Conservation (phyloP, 1,140 invertebrate genomes). For the Palaemon carinicauda region DNA sequence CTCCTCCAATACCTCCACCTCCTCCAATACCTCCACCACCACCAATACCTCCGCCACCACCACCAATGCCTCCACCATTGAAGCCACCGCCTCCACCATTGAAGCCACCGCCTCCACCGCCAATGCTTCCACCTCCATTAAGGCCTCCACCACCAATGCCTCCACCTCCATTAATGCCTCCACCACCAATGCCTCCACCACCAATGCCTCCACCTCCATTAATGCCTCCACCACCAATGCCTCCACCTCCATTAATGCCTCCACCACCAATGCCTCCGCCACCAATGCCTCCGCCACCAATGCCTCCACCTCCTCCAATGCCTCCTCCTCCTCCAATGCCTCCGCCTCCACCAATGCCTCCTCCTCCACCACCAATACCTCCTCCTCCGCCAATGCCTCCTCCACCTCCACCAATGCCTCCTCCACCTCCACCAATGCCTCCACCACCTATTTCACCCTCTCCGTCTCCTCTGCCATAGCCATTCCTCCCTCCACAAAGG, state of each 20-base stretch:
- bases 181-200: constrained; percentile 66
- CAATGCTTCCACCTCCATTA: constrained; percentile 13
- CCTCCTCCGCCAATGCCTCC: constrained; percentile 17
- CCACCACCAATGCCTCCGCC: not conserved
- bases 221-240: no score
- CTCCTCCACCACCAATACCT: not conserved
- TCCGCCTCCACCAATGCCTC: not conserved
- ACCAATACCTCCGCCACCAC: constrained; percentile 17
- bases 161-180: constrained; percentile 14
- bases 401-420: constrained; percentile 14
- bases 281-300: not conserved
- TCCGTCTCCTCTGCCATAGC: not conserved
- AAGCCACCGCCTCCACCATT: not conserved
- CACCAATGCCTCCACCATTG: constrained; percentile 66
- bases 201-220: not conserved
- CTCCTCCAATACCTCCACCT: not conserved
- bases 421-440: constrained; percentile 69
- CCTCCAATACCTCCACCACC: constrained; percentile 1
- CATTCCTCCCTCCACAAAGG: constrained; percentile 57
- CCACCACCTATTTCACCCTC: not conserved
- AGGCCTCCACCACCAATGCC: not conserved
- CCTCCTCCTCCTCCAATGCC: no score
- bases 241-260: constrained; percentile 67
- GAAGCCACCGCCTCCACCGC: not conserved
- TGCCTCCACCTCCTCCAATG: constrained; percentile 67